phyloP scores from a whole-genome alignment of 2,113 vertebrate species.

The Podiceps cristatus region DNA sequence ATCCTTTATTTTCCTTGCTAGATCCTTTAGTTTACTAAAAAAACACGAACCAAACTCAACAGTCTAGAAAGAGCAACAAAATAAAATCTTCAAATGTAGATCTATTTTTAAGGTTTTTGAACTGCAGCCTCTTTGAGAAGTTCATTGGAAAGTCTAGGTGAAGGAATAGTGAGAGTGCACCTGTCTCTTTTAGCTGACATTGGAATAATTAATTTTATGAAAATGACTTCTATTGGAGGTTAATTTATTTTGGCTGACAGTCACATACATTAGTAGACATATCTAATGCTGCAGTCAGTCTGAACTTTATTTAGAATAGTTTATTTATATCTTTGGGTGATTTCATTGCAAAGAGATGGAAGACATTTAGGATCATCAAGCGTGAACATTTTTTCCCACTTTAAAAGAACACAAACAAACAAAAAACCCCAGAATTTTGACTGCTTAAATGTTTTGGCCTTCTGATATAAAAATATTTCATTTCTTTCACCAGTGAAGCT shows the following conservation, averaged over 20 bases:
- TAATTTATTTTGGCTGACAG: conserved; percentile 78
- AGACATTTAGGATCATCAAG: background rate
- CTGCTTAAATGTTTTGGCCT: background rate
- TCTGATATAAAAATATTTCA: background rate
- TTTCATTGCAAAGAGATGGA: conserved; percentile 67
- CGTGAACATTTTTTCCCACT: background rate
- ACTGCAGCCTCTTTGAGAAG: background rate
- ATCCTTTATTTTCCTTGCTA: background rate
- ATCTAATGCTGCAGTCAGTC: conserved; percentile 51
- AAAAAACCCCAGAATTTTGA: background rate
- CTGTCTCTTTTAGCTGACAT: conserved; percentile 64
- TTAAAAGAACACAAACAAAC: background rate
- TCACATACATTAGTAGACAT: conserved; percentile 61
- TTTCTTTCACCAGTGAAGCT: background rate
- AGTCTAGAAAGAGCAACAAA: background rate
- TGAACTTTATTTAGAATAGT: conserved; percentile 77
- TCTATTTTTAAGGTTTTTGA: background rate
- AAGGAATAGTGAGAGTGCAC: background rate
- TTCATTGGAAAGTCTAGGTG: background rate
- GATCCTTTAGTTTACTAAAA: background rate
- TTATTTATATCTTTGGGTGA: conserved; percentile 79
- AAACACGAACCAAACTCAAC: background rate
- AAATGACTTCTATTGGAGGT: conserved; percentile 73
- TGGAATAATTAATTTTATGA: conserved; percentile 73
- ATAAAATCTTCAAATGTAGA: background rate